Evolutionary conservation across 2,888 invertebrate genomes (phyloP), one percentile per base, ranked within the genome.

Genomic region (Thyatira batis): DNA sequence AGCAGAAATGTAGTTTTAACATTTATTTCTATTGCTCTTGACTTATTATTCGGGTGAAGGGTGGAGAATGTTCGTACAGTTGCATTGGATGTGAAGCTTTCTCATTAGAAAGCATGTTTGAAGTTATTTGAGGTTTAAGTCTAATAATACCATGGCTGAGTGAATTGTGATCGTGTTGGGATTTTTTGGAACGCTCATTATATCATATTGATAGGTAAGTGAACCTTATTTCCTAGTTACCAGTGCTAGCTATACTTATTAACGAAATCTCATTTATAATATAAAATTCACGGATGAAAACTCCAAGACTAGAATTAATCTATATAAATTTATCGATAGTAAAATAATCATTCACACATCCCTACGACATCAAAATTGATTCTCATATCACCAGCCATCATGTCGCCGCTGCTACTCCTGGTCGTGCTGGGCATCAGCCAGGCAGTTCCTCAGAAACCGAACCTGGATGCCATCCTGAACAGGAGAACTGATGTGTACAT

Each of bases 401-500:
- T 81, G 76, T 52, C 66, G 54, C 30, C 62, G 51, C 55, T 85
- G 20, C 54, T 78, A 1, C 57, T 85, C 23, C 56, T 83, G 54
- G 45, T 58, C 33, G 60, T 83, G 67, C 56, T 58, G 58, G 17
- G 67, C 66, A 9, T 61, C 56, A 60, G 67, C 60, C 70, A 64
- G 39, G 84, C 75, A 0, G 55, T 72, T 17, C 88, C 89, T 0
- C 95, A 95, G 84, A 95, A 94, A 78, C 95, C 95, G 13, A 95
- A 94, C 78, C 87, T 94, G 69, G 95, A 95, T 57, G 93, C 93
- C 43, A 91, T 92, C 60, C 64, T 92, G 64, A 93, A 93, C 68
- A 94, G 95, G 60, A 93, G 96, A 46, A 96, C 96, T 57, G 97
- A 97, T 83, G 96, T 98, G 50, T 97, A 97, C 91, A 97, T 98